Base-by-base conservation (phyloP, 2,888 invertebrate species). In the Trichogramma dendrolimi region DNA sequence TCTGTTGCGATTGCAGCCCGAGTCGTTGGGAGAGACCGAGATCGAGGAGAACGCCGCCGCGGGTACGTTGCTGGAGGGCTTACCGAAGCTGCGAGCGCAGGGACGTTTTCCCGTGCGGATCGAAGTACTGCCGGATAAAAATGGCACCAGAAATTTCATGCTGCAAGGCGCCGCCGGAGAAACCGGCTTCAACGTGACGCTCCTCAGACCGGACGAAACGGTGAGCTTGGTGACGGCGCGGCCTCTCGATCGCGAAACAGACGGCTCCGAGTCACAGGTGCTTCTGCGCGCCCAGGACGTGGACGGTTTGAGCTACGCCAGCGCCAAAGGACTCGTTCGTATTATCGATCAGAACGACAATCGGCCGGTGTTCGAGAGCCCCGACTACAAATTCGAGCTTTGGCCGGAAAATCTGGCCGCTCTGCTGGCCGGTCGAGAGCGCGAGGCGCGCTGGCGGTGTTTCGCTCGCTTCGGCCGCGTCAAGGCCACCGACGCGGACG, bases 301-400 rank as follows among this genome's bases (percentile, higher is more conserved):
- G 40, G 86, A 88, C 69, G 91, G 89, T 50, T 85, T 91, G 54
- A 93, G 92, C 78, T 90, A 88, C 70, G 91, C 92, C 0, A 86
- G 87, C 40, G 87, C 92, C n/a, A 88, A 87, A 67, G 84, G 96
- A 8, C 8, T 67, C 4, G 72, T 96, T 47, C 85, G 85, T 27
- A 85, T 97, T 40, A 81, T 87, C 39, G 94, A 96, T 75, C 91
- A 91, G 77, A 96, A 96, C 77, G 96, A 96, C 79, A 96, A 96
- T 78, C 87, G 89, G 65, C 96, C 96, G 0, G 83, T 89, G 46
- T 95, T 96, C 78, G 87, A 87, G 47, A 86, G 89, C 68, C 84
- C 85, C 62, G 83, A 89, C 54, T 94, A 94, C 76, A 86, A 87
- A 70, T 94, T 94, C 75, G 83, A 88, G 70, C 82, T 90, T 38